Conservation (phyloP, 1,140 invertebrate species). For the Pseudomyrmex concolor region DNA sequence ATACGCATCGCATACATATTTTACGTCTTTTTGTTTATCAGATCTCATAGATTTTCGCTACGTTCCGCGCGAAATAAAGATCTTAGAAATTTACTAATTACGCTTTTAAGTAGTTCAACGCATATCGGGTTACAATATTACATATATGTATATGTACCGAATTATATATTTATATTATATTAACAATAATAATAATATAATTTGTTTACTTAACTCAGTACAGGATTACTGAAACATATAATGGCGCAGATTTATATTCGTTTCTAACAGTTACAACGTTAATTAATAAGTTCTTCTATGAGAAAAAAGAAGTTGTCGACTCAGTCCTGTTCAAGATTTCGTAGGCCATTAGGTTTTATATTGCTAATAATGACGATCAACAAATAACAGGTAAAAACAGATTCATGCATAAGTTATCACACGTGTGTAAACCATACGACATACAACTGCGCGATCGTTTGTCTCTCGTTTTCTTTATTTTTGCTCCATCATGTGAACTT, state of each 20-base stretch:
- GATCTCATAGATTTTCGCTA: too few relatives aligned
- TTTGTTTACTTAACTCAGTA: constrained; percentile 47
- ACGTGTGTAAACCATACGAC: not conserved
- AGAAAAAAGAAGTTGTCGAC: not conserved
- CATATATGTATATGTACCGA: not conserved
- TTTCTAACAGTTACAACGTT: not conserved
- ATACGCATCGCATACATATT: not conserved
- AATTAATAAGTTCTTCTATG: constrained; percentile 24
- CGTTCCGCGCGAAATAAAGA: not conserved
- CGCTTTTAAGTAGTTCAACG: not conserved
- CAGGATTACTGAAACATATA: not conserved
- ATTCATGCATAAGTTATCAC: not conserved
- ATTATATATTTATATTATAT: constrained; percentile 2
- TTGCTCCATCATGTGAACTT: too few relatives aligned
- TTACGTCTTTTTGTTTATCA: too few relatives aligned
- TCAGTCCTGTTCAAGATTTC: not conserved
- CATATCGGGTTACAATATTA: too few relatives aligned
- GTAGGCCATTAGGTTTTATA: constrained; percentile 34
- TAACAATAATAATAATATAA: constrained; percentile 43
- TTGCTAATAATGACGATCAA: constrained; percentile 25
- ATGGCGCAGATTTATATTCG: constrained; percentile 22
- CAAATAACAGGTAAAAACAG: constrained; percentile 37
- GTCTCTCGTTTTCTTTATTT: too few relatives aligned
- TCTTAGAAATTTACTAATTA: not conserved
- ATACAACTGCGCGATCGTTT: too few relatives aligned